Evolutionary conservation across 2,113 vertebrate species (phyloP), one percentile per base, ranked within the genome.

Genomic region (Gymnocephalus cernua): DNA sequence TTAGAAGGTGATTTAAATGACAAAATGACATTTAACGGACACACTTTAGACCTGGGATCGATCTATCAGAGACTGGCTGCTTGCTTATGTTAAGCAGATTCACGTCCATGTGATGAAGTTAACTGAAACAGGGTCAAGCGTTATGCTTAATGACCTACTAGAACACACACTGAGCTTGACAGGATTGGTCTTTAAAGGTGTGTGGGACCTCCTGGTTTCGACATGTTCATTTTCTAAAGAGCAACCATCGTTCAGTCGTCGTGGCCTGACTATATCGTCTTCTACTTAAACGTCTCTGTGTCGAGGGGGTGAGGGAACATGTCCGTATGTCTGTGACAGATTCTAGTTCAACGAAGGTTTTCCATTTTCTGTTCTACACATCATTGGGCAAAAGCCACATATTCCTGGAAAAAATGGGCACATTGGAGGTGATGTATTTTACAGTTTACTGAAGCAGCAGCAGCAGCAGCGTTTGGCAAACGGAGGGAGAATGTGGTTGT

Each of bases 61-160:
- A 86, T n/a, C n/a, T 92, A 71, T 15, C 4, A 45, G 45, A 74
- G 83, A 84, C 70, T 71, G 70, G 48, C 86, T 79, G 15, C 78
- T 53, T 53, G 56, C 82, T 76, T 77, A 77, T 83, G 80, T 83
- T 74, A 87, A 86, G 57, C 70, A 86, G 74, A 81, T 83, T 74
- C 82, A 47, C 8, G 29, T 80, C 68, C 53, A 32, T 79, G 57
- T 66, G 81, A 88, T 88, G 79, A 92, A 78, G 86, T 83, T 54
- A 87, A 67, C 35, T 85, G 62, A 64, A 66, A 72, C 53, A 51
- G 21, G 70, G 70, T 81, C 70, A 53, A 54, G 54, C 48, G 64
- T 47, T 64, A 44, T 38, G 58, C 57, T 62, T 79, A 66, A 83
- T 61, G 65, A 82, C 56, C 68, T 29, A 68, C 3, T 15, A 41